phyloP scores from a whole-genome alignment of 2,797 vertebrate species.

The Leucoraja ocellata region DNA sequence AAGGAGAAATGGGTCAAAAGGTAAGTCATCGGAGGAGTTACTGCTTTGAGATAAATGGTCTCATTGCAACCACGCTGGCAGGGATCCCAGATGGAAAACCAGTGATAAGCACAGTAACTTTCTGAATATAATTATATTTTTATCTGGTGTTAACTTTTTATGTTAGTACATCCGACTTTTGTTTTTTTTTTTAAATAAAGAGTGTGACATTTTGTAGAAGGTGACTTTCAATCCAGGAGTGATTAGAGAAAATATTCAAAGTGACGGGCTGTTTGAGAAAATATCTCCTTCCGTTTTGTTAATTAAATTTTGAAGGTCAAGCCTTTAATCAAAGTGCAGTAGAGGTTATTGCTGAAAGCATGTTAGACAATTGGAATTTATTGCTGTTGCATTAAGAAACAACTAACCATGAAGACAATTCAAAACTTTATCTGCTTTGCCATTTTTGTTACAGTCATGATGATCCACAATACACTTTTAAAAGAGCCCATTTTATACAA shows the following conservation, averaged over 20 bases:
- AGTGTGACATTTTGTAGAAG: background rate
- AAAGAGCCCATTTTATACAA: background rate
- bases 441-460: background rate
- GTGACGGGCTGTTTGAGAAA: conserved; percentile 24
- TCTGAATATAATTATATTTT: conserved; percentile 30
- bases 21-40: conserved; percentile 55
- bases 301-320: conserved; percentile 36
- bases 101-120: background rate
- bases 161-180: conserved; percentile 6
- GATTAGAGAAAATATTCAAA: conserved; percentile 27
- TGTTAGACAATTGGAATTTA: conserved; percentile 23
- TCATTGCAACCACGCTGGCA: conserved; percentile 48
- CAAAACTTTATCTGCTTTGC: conserved; percentile 17
- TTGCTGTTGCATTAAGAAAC: background rate
- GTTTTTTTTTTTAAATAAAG: conserved; percentile 1
- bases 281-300: conserved; percentile 33
- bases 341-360: conserved; percentile 35
- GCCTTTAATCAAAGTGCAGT: conserved; percentile 32
- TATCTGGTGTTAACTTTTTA: conserved; percentile 28
- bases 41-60: conserved; percentile 41
- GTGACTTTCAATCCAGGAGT: conserved; percentile 13
- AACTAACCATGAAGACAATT: conserved; percentile 7
- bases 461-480: background rate
- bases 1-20: conserved; percentile 61
- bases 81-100: conserved; percentile 48